Evolutionary conservation across 2,113 vertebrate species (phyloP).

Genomic region (Neolamprologus brichardi): DNA sequence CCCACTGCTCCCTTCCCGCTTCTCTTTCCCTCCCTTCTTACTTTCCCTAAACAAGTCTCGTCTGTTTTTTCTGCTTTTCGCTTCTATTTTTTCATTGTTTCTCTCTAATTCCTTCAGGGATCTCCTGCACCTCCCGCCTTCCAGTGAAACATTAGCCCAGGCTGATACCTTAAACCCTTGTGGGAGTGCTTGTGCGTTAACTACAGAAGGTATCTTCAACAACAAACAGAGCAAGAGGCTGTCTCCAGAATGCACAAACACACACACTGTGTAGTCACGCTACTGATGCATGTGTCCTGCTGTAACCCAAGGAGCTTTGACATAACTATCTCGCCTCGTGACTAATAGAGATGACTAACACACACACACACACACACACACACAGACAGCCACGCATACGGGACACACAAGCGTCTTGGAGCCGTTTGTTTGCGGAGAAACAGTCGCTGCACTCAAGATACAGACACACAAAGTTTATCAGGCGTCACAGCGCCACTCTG

Average conservation of each 20-base stretch:
- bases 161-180: conserved; percentile 47
- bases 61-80: too few species aligned
- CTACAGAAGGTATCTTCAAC: conserved; percentile 33
- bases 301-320: conserved; percentile 40
- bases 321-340: conserved; percentile 38
- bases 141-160: conserved; percentile 69
- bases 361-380: neutral
- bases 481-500: conserved; percentile 1
- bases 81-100: neutral
- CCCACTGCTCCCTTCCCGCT: conserved; percentile 19
- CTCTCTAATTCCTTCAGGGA: conserved; percentile 10
- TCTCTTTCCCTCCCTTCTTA: neutral
- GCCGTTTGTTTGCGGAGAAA: conserved; percentile 25
- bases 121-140: conserved; percentile 7
- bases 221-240: conserved; percentile 28
- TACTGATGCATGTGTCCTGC: conserved; percentile 46
- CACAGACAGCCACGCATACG: neutral
- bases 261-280: conserved; percentile 38
- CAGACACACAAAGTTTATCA: conserved; percentile 16
- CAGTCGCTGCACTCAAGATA: conserved; percentile 1
- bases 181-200: conserved; percentile 21
- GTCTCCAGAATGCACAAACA: neutral
- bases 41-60: too few species aligned
- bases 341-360: conserved; percentile 58
- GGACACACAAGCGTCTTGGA: conserved; percentile 13